Evolutionary conservation across 2,797 vertebrate species (phyloP).

Genomic region (Australoheros facetus): DNA sequence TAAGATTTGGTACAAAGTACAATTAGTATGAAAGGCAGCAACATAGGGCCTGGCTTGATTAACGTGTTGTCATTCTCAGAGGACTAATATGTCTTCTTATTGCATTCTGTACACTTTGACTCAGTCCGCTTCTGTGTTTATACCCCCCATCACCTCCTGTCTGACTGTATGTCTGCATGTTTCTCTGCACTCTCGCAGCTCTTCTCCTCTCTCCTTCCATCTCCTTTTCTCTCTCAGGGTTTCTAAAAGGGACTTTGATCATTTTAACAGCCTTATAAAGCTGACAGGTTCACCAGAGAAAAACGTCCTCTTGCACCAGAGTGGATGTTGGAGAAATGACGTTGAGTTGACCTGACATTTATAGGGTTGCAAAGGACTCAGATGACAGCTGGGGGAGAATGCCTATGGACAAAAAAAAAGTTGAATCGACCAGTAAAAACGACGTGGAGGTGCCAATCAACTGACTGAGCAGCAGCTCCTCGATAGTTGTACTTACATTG

Average conservation of each 20-base stretch:
- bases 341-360: slow-evolving; percentile 74
- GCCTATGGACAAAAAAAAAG: slow-evolving; percentile 11
- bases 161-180: slow-evolving; percentile 25
- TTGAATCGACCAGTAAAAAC: slow-evolving; percentile 22
- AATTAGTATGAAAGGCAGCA: slow-evolving; percentile 49
- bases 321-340: slow-evolving; percentile 64
- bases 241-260: slow-evolving; percentile 72
- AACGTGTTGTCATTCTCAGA: slow-evolving; percentile 23
- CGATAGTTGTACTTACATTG: not conserved
- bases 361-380: slow-evolving; percentile 61
- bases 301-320: slow-evolving; percentile 58
- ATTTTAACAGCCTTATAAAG: slow-evolving; percentile 75
- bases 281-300: slow-evolving; percentile 69
- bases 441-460: slow-evolving; percentile 37
- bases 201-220: not conserved
- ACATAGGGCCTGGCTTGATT: not conserved
- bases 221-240: slow-evolving; percentile 33
- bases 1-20: slow-evolving; percentile 46
- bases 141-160: slow-evolving; percentile 17
- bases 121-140: slow-evolving; percentile 24
- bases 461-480: slow-evolving; percentile 13
- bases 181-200: not conserved
- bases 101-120: slow-evolving; percentile 22
- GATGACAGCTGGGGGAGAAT: slow-evolving; percentile 46
- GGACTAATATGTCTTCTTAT: slow-evolving; percentile 24